phyloP scores from a whole-genome alignment of 1,140 invertebrate genomes.

The Caerostris darwini region DNA sequence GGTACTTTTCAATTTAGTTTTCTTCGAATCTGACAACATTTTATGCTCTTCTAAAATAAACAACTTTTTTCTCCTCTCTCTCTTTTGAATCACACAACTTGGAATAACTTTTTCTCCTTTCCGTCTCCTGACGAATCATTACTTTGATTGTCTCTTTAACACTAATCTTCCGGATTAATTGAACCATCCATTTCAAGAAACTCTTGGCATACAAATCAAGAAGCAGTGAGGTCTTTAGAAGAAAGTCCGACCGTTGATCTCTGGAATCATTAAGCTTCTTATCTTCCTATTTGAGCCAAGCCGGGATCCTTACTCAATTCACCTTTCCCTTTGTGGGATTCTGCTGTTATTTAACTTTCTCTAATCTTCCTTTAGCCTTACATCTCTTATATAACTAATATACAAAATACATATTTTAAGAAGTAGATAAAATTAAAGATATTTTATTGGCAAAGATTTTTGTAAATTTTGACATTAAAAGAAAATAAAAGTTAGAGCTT shows the following conservation, averaged over 20 bases:
- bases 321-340: not conserved
- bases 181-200: constrained; percentile 11
- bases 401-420: too few relatives aligned
- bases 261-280: constrained; percentile 22
- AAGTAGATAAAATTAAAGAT: too few relatives aligned
- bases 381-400: too few relatives aligned
- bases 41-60: too few relatives aligned
- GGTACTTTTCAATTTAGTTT: too few relatives aligned
- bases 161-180: constrained; percentile 30
- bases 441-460: too few relatives aligned
- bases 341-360: not conserved
- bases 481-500: too few relatives aligned
- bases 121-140: not conserved
- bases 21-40: too few relatives aligned
- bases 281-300: constrained; percentile 19
- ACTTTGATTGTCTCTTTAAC: constrained; percentile 28
- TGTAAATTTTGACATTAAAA: too few relatives aligned
- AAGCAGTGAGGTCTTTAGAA: not conserved
- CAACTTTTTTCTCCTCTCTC: too few relatives aligned
- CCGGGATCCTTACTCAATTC: not conserved
- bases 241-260: constrained; percentile 13
- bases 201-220: constrained; percentile 10
- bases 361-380: not conserved
- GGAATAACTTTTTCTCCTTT: not conserved
- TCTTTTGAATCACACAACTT: too few relatives aligned